Conservation (phyloP, 2,797 vertebrate genomes). For the Sebastes iracundus region DNA sequence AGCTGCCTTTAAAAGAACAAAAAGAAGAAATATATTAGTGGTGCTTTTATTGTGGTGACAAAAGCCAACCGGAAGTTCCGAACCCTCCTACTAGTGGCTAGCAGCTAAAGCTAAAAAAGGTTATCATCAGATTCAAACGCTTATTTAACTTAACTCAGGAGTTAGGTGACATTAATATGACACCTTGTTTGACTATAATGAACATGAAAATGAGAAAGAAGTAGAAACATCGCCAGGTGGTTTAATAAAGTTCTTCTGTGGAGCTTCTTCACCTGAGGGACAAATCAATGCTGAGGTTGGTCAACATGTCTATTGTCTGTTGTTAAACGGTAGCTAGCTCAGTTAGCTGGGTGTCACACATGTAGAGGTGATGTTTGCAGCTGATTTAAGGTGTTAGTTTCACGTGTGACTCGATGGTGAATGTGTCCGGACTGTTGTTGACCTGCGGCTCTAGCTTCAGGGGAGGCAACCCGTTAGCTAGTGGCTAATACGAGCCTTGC, state of each 20-base stretch:
- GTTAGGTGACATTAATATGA: neutral
- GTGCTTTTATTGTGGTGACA: slow-evolving; percentile 59
- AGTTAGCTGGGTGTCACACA: slow-evolving; percentile 22
- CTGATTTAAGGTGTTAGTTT: neutral
- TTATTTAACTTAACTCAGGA: slow-evolving; percentile 23
- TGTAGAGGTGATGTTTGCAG: neutral
- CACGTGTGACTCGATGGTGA: neutral
- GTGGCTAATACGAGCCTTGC: neutral
- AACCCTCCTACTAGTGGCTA: neutral
- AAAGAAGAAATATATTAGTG: neutral
- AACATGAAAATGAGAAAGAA: neutral
- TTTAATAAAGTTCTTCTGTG: slow-evolving; percentile 45
- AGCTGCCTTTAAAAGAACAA: no score
- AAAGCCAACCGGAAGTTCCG: slow-evolving; percentile 62
- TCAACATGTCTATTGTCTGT: slow-evolving; percentile 74
- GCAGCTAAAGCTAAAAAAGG: slow-evolving; percentile 51
- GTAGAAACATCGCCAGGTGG: neutral
- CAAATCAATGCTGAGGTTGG: slow-evolving; percentile 72
- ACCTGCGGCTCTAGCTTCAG: neutral
- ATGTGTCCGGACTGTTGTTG: neutral
- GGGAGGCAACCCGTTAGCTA: slow-evolving; percentile 1
- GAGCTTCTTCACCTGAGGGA: slow-evolving; percentile 52
- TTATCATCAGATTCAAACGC: slow-evolving; percentile 40
- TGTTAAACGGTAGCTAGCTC: slow-evolving; percentile 58
- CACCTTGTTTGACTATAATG: neutral